Conservation (phyloP, 2,797 vertebrate species). For the Gila robusta region DNA sequence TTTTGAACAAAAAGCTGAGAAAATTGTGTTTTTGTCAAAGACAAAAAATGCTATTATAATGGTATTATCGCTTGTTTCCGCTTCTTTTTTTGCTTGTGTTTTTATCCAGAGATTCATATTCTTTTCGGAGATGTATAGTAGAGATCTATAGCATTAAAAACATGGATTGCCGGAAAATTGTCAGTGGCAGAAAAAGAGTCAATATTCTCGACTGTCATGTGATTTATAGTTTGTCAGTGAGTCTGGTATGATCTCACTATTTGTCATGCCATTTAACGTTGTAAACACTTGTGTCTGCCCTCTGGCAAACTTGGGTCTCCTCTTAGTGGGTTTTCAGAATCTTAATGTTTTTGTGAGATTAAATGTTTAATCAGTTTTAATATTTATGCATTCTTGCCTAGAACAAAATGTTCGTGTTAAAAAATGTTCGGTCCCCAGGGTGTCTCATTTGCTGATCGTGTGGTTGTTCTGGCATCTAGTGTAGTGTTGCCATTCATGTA, state of each 20-base stretch:
- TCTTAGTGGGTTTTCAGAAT: not conserved
- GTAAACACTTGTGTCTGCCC: not conserved
- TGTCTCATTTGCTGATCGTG: not conserved
- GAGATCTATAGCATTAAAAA: no score
- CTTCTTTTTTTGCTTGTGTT: no score
- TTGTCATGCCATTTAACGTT: not conserved
- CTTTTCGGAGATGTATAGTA: no score
- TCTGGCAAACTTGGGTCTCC: not conserved
- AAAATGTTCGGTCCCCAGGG: not conserved
- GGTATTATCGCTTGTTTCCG: no score
- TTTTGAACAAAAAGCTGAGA: no score
- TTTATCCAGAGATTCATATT: no score
- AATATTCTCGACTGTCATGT: no score
- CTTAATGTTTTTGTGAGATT: constrained; percentile 12
- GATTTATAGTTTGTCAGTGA: not conserved
- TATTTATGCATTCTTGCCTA: not conserved
- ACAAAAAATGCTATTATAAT: no score
- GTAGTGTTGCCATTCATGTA: constrained; percentile 20
- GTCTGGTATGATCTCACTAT: not conserved
- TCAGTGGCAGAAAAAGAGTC: not conserved
- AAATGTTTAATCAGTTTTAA: constrained; percentile 34
- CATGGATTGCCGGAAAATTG: not conserved
- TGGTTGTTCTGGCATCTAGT: constrained; percentile 7
- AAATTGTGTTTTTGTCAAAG: no score
- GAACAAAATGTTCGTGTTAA: constrained; percentile 1